Evolutionary conservation across 2,888 invertebrate species (phyloP).

Genomic region (Trichopria drosophilae): DNA sequence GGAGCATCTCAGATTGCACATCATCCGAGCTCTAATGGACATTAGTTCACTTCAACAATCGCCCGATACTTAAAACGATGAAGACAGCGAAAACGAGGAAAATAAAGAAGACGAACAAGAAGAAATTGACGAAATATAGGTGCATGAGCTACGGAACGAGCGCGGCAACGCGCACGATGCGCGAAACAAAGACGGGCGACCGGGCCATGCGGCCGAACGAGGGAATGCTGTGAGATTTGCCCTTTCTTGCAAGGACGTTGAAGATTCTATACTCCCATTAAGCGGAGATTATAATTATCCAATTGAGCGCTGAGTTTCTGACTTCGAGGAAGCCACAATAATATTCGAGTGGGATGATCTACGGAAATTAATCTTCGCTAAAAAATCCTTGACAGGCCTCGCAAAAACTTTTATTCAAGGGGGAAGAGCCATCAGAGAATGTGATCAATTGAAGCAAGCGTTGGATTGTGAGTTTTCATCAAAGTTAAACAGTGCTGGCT

Average conservation of each 20-base stretch:
- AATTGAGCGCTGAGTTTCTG: neutral
- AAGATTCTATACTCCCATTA: slow-evolving; percentile 5
- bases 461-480: neutral
- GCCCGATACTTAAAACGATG: too few relatives aligned
- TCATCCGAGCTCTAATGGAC: too few relatives aligned
- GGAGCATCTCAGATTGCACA: too few relatives aligned
- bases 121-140: too few relatives aligned
- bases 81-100: too few relatives aligned
- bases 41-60: too few relatives aligned
- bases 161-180: too few relatives aligned
- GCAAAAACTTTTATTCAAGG: slow-evolving; percentile 2
- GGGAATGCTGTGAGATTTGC: too few relatives aligned
- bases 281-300: slow-evolving; percentile 2
- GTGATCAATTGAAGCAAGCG: slow-evolving; percentile 1
- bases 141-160: too few relatives aligned
- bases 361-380: neutral
- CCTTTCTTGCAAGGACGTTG: slow-evolving; percentile 3
- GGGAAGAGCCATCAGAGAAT: slow-evolving; percentile 11
- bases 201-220: too few relatives aligned
- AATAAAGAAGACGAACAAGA: too few relatives aligned
- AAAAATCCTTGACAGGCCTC: neutral
- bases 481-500: neutral
- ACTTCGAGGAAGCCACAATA: neutral
- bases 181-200: too few relatives aligned
- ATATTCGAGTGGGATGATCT: neutral